These are phyloP conservation scores for Oscheius myriophilus DNA, from an alignment of 2,888 invertebrate genomes.

Conservation along the genomic window DNA sequence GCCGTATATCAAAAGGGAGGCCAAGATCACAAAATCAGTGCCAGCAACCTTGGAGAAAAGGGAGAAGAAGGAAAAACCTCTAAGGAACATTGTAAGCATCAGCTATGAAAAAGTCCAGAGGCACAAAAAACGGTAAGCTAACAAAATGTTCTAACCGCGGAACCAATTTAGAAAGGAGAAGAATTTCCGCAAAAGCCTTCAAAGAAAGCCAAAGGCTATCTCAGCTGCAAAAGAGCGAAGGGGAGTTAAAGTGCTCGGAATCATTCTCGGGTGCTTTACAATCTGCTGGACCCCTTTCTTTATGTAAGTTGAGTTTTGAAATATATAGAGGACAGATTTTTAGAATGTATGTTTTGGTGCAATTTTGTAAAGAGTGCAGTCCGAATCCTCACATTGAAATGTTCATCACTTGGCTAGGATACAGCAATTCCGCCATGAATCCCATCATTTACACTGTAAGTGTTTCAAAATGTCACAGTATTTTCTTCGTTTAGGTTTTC, in stretches of 20 bases:
- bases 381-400: constrained; percentile 69
- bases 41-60: constrained; percentile 44
- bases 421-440: constrained; percentile 70
- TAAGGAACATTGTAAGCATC: constrained; percentile 51
- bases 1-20: constrained; percentile 48
- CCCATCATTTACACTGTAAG: constrained; percentile 70
- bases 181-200: constrained; percentile 65
- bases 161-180: constrained; percentile 63
- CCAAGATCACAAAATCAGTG: constrained; percentile 49
- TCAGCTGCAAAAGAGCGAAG: constrained; percentile 70
- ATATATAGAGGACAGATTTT: constrained; percentile 4
- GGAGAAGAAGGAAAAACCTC: constrained; percentile 53
- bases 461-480: not conserved
- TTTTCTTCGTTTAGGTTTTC: constrained; percentile 60
- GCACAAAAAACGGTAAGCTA: constrained; percentile 63
- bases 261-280: constrained; percentile 70
- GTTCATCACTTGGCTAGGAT: constrained; percentile 71
- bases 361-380: constrained; percentile 65
- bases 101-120: constrained; percentile 68
- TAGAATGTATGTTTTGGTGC: constrained; percentile 69
- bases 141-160: not conserved
- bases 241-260: constrained; percentile 69
- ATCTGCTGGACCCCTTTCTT: constrained; percentile 71
- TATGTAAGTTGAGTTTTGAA: constrained; percentile 44
- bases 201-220: constrained; percentile 69